Evolutionary conservation across 2,797 vertebrate species (phyloP).

Genomic region (Apodemus agrarius): DNA sequence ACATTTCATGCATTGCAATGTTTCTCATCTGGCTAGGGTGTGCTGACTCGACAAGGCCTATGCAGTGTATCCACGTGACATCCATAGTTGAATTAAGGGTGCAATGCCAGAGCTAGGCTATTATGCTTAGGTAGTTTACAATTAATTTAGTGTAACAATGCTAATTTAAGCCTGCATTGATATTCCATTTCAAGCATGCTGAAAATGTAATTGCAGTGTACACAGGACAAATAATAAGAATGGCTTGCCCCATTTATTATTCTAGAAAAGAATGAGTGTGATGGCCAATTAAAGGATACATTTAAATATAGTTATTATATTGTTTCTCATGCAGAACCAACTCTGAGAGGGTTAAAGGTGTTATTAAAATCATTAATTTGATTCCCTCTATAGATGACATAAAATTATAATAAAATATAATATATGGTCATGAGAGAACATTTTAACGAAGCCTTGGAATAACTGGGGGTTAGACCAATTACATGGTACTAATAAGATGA

Average conservation of each 20-base stretch:
- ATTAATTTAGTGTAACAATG: conserved; percentile 53
- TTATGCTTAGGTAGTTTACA: conserved; percentile 54
- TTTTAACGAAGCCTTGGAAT: conserved; percentile 85
- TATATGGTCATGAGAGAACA: conserved; percentile 81
- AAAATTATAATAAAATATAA: conserved; percentile 87
- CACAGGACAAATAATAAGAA: conserved; percentile 82
- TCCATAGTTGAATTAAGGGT: background rate
- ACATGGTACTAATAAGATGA: conserved; percentile 80
- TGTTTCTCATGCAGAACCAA: conserved; percentile 84
- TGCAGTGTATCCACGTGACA: background rate
- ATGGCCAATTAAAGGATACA: conserved; percentile 85
- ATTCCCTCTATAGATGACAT: conserved; percentile 83
- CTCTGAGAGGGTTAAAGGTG: conserved; percentile 84
- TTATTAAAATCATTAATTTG: conserved; percentile 89
- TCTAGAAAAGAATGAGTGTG: conserved; percentile 85
- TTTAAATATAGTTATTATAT: conserved; percentile 82
- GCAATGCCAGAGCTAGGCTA: background rate
- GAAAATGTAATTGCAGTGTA: conserved; percentile 80
- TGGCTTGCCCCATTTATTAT: conserved; percentile 81
- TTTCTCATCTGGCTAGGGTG: background rate
- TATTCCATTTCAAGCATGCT: conserved; percentile 78
- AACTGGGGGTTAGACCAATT: conserved; percentile 81
- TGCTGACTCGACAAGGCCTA: background rate
- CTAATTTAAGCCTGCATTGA: conserved; percentile 81
- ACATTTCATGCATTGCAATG: conserved; percentile 29